Evolutionary conservation across 2,797 vertebrate species (phyloP).

Genomic region (Crocidura indochinensis): DNA sequence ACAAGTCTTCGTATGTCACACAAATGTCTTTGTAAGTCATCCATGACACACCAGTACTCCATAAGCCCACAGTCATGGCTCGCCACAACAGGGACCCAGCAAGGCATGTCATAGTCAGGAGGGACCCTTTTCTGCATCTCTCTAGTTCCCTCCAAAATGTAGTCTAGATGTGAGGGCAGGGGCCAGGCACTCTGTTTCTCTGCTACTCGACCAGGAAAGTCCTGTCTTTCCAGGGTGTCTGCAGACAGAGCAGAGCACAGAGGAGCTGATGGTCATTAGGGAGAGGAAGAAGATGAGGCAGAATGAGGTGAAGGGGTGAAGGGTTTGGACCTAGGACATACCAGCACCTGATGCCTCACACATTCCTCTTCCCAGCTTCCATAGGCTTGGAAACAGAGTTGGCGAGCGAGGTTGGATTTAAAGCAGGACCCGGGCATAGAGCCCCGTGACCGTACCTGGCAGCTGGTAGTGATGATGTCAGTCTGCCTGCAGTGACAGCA

Average conservation of each 20-base stretch:
- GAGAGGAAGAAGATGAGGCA: background rate
- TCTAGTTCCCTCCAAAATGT: too few relatives aligned
- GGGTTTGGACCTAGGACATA: background rate
- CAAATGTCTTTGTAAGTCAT: too few relatives aligned
- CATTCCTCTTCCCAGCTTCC: background rate
- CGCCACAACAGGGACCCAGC: too few relatives aligned
- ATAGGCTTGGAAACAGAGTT: background rate
- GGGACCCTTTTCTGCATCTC: too few relatives aligned
- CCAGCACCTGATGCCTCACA: background rate
- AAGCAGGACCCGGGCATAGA: background rate
- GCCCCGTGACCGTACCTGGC: background rate
- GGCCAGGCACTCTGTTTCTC: background rate
- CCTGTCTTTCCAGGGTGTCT: background rate
- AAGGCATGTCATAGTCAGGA: background rate
- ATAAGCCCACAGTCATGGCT: background rate
- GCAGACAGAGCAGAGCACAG: background rate
- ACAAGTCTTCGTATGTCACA: too few relatives aligned
- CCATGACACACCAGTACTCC: background rate
- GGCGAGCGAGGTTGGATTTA: conserved; percentile 8
- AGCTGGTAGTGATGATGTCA: background rate
- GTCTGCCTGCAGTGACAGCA: background rate
- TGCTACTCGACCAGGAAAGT: background rate
- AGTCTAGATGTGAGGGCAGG: background rate
- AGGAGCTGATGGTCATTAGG: background rate
- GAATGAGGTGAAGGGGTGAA: background rate